Evolutionary conservation across 2,888 invertebrate species (phyloP), one percentile per base, ranked within the genome.

Genomic region (Leucoptera coffeella): DNA sequence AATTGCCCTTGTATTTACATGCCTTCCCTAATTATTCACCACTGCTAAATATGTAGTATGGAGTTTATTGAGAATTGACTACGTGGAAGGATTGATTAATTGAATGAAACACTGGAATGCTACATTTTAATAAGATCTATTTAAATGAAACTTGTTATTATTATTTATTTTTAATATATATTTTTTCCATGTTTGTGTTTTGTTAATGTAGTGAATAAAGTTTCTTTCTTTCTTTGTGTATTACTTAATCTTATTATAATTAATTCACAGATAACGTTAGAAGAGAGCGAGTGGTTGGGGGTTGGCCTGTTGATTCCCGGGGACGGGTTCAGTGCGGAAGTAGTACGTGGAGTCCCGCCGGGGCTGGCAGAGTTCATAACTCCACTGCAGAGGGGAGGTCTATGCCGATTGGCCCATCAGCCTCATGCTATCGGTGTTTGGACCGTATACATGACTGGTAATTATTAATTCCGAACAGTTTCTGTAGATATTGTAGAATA

Each of bases 261-360:
- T 11, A 9, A 9, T 23, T 14, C 22, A 34, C 34, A 60, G 55
- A 74, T 92, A 32, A 78, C 86, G 1, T 59, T 97, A 27, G 94
- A 96, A 47, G 95, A 97, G 57, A 94, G 95, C 49, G 83, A 85
- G 15, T 85, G 88, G 41, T 76, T 97, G 22, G 87, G 89, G 42
- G 74, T 96, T 29, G 92, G 92, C 1, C 82, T 99, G 38, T 69
- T 99, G 25, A 77, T 97, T 30, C 97, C 99, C 1, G 95, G 96
- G 48, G 97, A 99, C 61, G 97, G 95, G 12, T 96, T 94, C 65
- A 94, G 94, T 47, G 94, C 93, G 48, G 96, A 97, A 59, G 91
- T 94, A 30, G 90, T 93, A 27, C 76, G 88, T 32, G 95, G 95
- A 23, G 87, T 97, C 30, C 96, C 96, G 15, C 92, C 94, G 2